These are phyloP conservation scores for Pseudorhiza aurosa DNA, from an alignment of 30 jellyfish, hydroid and myxozoan genomes.

Conservation along the genomic window DNA sequence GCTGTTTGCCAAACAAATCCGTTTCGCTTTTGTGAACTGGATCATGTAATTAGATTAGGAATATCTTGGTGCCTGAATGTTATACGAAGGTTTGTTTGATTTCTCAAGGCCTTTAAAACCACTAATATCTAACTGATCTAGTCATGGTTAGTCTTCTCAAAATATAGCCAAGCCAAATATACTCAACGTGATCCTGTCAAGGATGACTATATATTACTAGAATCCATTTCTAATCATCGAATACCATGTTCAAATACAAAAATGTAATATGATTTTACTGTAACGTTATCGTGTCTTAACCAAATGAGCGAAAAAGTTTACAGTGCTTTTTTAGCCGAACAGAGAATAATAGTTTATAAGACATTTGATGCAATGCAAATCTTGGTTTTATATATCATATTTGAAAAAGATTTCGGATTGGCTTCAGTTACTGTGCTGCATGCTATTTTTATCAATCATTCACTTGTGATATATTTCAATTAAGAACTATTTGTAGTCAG, in stretches of 20 bases:
- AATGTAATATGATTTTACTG: background rate
- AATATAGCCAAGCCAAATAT: background rate
- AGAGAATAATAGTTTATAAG: too few species aligned
- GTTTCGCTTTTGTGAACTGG: background rate
- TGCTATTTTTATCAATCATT: too few species aligned
- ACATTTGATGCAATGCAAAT: too few species aligned
- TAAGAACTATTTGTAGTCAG: too few species aligned
- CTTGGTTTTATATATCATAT: too few species aligned
- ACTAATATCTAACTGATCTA: conserved; percentile 1
- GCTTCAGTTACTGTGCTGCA: too few species aligned
- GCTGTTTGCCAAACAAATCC: background rate
- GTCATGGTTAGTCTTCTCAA: background rate
- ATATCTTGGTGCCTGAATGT: conserved; percentile 6
- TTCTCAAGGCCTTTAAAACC: background rate
- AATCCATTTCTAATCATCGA: background rate
- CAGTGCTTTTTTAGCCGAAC: too few species aligned
- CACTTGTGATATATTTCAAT: too few species aligned
- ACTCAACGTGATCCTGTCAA: background rate
- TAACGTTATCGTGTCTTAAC: too few species aligned
- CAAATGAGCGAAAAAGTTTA: too few species aligned
- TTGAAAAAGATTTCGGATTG: too few species aligned
- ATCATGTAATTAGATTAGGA: background rate
- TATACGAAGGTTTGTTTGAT: background rate
- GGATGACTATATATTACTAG: background rate
- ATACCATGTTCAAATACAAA: background rate